phyloP scores from a whole-genome alignment of 2,888 invertebrate species.

The Dilophus febrilis region DNA sequence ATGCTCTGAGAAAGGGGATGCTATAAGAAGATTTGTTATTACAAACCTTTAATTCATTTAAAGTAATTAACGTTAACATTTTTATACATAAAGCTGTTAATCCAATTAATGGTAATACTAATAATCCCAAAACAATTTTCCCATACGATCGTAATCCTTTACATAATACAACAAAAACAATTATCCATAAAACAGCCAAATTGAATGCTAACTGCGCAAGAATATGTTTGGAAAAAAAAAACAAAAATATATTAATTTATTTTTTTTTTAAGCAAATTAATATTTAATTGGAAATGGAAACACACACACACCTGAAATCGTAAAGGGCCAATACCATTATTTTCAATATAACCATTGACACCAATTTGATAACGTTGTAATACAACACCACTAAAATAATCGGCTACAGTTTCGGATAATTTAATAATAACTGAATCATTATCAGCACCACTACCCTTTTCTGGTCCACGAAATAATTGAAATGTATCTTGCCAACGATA shows the following conservation, averaged over 20 bases:
- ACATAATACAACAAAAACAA: slow-evolving; percentile 71
- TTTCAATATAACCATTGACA: slow-evolving; percentile 19
- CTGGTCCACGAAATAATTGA: slow-evolving; percentile 44
- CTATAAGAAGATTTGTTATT: background rate
- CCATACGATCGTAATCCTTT: slow-evolving; percentile 53
- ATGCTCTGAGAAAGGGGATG: too few relatives aligned
- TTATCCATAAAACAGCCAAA: slow-evolving; percentile 78
- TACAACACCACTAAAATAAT: slow-evolving; percentile 74
- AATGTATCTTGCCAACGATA: slow-evolving; percentile 71
- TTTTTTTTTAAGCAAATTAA: too few relatives aligned
- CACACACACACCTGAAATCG: slow-evolving; percentile 19
- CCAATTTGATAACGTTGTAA: slow-evolving; percentile 34
- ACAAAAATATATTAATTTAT: too few relatives aligned
- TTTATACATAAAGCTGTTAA: slow-evolving; percentile 26
- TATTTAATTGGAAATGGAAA: too few relatives aligned
- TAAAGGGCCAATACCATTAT: slow-evolving; percentile 9
- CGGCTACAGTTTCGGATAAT: slow-evolving; percentile 60
- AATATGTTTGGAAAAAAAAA: too few relatives aligned
- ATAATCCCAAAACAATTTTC: slow-evolving; percentile 49
- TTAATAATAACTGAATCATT: slow-evolving; percentile 21
- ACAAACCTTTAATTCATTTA: slow-evolving; percentile 17
- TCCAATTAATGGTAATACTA: slow-evolving; percentile 59
- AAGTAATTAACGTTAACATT: slow-evolving; percentile 21
- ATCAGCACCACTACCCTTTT: background rate
- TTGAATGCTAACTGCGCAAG: slow-evolving; percentile 85